phyloP scores from a whole-genome alignment of 1,140 invertebrate species.

The Caerostris darwini region DNA sequence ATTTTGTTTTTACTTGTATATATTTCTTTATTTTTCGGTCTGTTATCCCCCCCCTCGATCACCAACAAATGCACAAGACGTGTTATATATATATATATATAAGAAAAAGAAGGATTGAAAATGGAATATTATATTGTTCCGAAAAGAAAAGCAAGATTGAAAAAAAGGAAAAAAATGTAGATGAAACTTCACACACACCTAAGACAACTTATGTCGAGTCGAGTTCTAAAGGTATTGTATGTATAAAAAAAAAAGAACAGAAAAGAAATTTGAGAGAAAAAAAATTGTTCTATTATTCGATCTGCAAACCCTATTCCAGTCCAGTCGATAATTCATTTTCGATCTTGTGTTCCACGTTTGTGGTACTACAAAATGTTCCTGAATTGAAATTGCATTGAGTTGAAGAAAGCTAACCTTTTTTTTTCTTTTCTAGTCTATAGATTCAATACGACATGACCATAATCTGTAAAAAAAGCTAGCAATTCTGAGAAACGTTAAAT shows the following conservation, averaged over 20 bases:
- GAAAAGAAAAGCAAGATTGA: not conserved
- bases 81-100: slow-evolving; percentile 8
- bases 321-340: slow-evolving; percentile 39
- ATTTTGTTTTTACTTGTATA: not conserved
- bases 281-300: slow-evolving; percentile 47
- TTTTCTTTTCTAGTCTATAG: not conserved
- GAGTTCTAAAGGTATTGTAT: not conserved
- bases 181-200: slow-evolving; percentile 36
- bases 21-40: not conserved
- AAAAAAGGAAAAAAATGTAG: slow-evolving; percentile 9
- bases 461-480: not conserved
- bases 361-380: slow-evolving; percentile 1
- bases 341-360: slow-evolving; percentile 13
- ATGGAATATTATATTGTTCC: slow-evolving; percentile 58
- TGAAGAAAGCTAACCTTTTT: not conserved
- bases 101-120: slow-evolving; percentile 42
- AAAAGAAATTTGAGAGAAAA: not conserved
- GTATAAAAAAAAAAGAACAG: not conserved
- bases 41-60: not conserved
- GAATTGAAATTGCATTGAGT: not conserved
- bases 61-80: slow-evolving; percentile 30
- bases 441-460: slow-evolving; percentile 9
- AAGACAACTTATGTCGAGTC: not conserved
- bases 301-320: slow-evolving; percentile 22
- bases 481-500: not conserved